Evolutionary conservation across 2,888 invertebrate genomes (phyloP).

Genomic region (Dysmachus trigonus): DNA sequence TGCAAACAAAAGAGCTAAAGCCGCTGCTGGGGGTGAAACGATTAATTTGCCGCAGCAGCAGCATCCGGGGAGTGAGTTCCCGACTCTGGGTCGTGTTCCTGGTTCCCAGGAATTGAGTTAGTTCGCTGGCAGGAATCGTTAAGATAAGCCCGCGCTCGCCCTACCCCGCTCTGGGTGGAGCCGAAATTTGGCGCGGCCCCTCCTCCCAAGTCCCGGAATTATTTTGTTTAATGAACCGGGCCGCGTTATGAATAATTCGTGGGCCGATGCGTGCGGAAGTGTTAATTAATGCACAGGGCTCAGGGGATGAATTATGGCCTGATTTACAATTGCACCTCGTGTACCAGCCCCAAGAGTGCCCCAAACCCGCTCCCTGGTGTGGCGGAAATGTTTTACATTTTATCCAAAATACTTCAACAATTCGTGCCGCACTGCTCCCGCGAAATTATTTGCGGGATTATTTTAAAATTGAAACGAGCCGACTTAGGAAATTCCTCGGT

Average conservation of each 20-base stretch:
- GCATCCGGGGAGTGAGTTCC: background rate
- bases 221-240: background rate
- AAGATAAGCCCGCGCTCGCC: background rate
- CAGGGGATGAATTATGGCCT: background rate
- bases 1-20: conserved; percentile 2
- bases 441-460: background rate
- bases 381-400: background rate
- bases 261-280: background rate
- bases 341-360: background rate
- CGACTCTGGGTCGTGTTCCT: background rate
- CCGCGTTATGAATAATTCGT: background rate
- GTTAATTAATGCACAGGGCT: background rate
- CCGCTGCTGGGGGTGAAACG: background rate
- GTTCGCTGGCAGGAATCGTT: background rate
- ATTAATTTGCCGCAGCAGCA: background rate
- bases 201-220: background rate
- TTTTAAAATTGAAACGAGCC: background rate
- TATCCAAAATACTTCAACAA: background rate
- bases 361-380: background rate
- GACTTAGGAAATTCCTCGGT: background rate
- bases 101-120: background rate
- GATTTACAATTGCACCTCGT: background rate
- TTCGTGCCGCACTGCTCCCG: background rate
- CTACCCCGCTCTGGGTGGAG: background rate
- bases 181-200: background rate